These are phyloP conservation scores for Mionectes olivaceus DNA, from an alignment of 2,797 vertebrate species.

Conservation along the genomic window DNA sequence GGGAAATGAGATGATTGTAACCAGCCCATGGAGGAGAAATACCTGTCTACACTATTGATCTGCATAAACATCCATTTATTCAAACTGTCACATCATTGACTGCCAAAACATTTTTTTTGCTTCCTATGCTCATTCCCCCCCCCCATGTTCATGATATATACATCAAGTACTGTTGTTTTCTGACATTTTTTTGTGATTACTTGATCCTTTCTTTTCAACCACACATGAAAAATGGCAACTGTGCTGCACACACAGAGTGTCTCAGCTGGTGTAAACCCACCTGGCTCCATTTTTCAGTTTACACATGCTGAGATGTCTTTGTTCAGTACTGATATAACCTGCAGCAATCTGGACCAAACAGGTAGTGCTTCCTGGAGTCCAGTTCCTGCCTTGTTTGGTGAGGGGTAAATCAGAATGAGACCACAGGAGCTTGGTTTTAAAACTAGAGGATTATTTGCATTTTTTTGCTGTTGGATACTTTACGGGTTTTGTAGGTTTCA, in stretches of 20 bases:
- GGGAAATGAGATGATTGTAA: not conserved
- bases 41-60: not conserved
- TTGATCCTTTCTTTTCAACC: slow-evolving; percentile 49
- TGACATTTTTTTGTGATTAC: slow-evolving; percentile 1
- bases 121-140: not conserved
- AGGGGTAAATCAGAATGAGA: not conserved
- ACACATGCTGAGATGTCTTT: not conserved
- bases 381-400: not conserved
- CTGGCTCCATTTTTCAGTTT: not conserved
- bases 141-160: not conserved
- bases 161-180: not conserved
- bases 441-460: not conserved
- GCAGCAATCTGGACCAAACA: not conserved
- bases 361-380: not conserved
- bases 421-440: not conserved
- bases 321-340: not conserved
- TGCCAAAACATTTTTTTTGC: not conserved
- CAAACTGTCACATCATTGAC: not conserved
- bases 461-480: not conserved
- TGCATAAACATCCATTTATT: not conserved
- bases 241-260: not conserved
- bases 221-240: not conserved
- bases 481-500: not conserved
- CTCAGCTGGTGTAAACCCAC: not conserved
- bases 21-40: slow-evolving; percentile 11